phyloP scores from a whole-genome alignment of 1,140 invertebrate genomes.

The Neelides sp. region DNA sequence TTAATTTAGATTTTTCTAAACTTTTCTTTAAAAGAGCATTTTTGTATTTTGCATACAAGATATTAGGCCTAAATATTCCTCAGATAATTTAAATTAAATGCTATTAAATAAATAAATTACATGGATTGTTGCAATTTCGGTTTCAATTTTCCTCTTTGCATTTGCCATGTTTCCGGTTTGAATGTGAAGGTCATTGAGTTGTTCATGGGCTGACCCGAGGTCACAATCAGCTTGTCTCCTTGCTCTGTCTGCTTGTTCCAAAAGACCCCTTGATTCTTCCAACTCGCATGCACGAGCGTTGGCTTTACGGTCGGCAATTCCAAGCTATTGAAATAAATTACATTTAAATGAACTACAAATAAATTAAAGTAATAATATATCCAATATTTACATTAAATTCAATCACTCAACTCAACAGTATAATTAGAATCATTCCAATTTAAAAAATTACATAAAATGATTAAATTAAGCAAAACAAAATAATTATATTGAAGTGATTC shows the following conservation, averaged over 20 bases:
- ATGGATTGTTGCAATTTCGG: conserved; percentile 89
- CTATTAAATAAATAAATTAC: conserved; percentile 37
- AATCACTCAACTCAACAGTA: too few species aligned
- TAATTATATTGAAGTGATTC: too few species aligned
- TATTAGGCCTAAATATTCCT: neutral
- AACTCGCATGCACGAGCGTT: conserved; percentile 88
- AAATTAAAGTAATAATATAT: too few species aligned
- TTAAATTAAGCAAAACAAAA: too few species aligned
- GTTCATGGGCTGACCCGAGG: conserved; percentile 29
- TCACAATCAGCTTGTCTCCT: conserved; percentile 41
- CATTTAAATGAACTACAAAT: too few species aligned
- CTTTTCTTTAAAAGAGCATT: neutral
- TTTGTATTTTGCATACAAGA: neutral
- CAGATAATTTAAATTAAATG: neutral
- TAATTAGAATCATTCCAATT: too few species aligned
- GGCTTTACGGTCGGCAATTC: conserved; percentile 88
- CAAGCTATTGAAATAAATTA: too few species aligned
- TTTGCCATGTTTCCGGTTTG: conserved; percentile 87
- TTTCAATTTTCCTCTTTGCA: conserved; percentile 96
- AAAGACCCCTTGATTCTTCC: conserved; percentile 84
- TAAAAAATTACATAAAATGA: too few species aligned
- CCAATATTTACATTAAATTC: too few species aligned
- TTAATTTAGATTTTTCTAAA: neutral
- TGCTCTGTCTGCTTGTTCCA: conserved; percentile 87
- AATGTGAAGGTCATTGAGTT: conserved; percentile 90